A percentile compares a stretch with the other conserved stretches of the same genome.
phyloP scores from a whole-genome alignment of 2,888 invertebrate species.

The Nemotelus nigrinus region DNA sequence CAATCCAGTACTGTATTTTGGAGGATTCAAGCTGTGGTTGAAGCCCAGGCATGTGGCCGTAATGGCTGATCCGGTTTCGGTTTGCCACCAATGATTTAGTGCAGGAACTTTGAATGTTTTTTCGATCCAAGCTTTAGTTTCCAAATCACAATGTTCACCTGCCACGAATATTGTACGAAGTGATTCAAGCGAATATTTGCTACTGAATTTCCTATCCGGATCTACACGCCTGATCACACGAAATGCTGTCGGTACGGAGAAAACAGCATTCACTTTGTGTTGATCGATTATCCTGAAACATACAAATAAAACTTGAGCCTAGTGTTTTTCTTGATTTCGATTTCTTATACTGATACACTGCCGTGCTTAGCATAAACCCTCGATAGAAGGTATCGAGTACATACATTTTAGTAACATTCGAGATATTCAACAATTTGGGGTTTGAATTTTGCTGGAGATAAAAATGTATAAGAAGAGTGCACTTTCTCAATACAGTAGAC shows the following conservation, averaged over 20 bases:
- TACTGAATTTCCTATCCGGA: constrained; percentile 75
- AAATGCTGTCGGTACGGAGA: constrained; percentile 92
- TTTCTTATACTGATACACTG: too few species aligned
- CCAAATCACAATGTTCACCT: constrained; percentile 93
- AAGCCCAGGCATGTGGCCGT: constrained; percentile 86
- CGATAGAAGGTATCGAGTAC: too few species aligned
- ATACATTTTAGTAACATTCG: too few species aligned
- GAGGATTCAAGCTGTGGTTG: constrained; percentile 75
- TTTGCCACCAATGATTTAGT: constrained; percentile 97
- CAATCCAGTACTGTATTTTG: constrained; percentile 82
- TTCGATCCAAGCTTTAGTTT: constrained; percentile 84
- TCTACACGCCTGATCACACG: constrained; percentile 86
- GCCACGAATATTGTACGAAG: constrained; percentile 82
- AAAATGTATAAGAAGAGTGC: too few species aligned
- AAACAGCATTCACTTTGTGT: constrained; percentile 84
- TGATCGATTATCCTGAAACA: constrained; percentile 81
- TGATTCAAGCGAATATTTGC: constrained; percentile 76
- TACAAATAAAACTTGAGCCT: not conserved
- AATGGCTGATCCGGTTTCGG: constrained; percentile 92
- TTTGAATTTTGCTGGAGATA: too few species aligned
- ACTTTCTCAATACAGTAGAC: too few species aligned
- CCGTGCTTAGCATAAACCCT: too few species aligned
- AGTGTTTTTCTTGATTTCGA: too few species aligned
- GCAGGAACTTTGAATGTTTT: constrained; percentile 78
- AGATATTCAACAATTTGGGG: too few species aligned